These are phyloP conservation scores for Phenganax subtilis DNA, from an alignment of 92 coral and sea anemone genomes.

Conservation along the genomic window DNA sequence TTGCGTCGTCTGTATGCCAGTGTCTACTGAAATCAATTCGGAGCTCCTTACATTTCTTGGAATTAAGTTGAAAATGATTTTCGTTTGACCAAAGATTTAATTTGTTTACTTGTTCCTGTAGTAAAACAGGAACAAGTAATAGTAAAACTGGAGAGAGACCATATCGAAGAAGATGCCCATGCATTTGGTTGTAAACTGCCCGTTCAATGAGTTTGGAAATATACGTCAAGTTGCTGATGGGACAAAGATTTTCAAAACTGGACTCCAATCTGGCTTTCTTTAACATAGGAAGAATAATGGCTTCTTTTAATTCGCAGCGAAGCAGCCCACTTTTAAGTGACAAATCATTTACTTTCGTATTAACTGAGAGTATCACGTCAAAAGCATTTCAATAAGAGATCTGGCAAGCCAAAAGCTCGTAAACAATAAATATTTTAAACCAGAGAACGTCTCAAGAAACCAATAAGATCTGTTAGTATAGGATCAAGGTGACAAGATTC, in stretches of 20 bases:
- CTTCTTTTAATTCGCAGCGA: slow-evolving; percentile 10
- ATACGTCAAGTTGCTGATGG: slow-evolving; percentile 3
- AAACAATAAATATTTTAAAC: no score
- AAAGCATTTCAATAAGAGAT: slow-evolving; percentile 12
- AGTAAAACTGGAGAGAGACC: background rate
- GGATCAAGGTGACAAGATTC: slow-evolving; percentile 21
- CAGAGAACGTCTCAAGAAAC: no score
- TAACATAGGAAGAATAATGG: slow-evolving; percentile 1
- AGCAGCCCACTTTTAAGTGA: slow-evolving; percentile 16
- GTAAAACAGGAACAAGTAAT: background rate
- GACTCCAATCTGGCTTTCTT: slow-evolving; percentile 18
- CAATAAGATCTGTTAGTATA: background rate
- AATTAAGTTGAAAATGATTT: no score
- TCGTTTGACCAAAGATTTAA: no score
- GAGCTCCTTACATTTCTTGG: no score
- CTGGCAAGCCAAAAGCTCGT: no score
- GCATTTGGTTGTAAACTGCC: slow-evolving; percentile 17
- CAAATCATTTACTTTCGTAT: slow-evolving; percentile 1
- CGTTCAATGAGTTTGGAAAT: slow-evolving; percentile 3
- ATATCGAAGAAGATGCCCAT: slow-evolving; percentile 17
- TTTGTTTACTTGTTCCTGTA: no score
- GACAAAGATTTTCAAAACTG: slow-evolving; percentile 10
- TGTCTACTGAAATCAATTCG: no score
- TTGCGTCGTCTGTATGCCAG: no score
- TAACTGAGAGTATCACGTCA: background rate